Conservation (phyloP, 2,113 vertebrate genomes). For the Circaetus gallicus region DNA sequence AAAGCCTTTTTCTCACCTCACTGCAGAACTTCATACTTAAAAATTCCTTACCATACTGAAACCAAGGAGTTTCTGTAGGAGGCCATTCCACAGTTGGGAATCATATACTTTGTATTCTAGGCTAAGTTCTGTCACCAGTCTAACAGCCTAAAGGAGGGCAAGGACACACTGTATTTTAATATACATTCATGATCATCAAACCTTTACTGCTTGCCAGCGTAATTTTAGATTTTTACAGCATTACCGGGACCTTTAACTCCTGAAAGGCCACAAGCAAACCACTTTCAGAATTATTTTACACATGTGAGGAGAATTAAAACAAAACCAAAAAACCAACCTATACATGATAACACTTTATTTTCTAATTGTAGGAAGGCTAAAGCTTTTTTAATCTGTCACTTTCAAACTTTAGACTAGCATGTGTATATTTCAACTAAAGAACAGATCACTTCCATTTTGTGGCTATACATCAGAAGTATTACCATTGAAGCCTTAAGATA, state of each 20-base stretch:
- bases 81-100: conserved; percentile 87
- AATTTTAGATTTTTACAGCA: neutral
- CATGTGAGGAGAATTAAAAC: neutral
- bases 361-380: neutral
- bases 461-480: neutral
- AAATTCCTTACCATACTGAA: conserved; percentile 85
- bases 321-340: neutral
- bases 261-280: neutral
- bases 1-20: neutral
- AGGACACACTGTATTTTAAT: neutral
- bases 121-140: conserved; percentile 87
- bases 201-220: neutral
- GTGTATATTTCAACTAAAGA: neutral
- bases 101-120: conserved; percentile 90
- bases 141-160: conserved; percentile 80
- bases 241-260: neutral
- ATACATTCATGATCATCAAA: neutral
- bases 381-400: neutral
- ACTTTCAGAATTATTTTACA: neutral
- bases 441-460: neutral
- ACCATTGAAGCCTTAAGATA: neutral
- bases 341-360: neutral
- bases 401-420: neutral
- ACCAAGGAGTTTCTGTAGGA: conserved; percentile 89
- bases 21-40: neutral